Percentiles rank a stretch among this genome's conserved stretches.
Evolutionary conservation across 1,140 invertebrate genomes (phyloP).

Genomic region (Orchesella cincta): DNA sequence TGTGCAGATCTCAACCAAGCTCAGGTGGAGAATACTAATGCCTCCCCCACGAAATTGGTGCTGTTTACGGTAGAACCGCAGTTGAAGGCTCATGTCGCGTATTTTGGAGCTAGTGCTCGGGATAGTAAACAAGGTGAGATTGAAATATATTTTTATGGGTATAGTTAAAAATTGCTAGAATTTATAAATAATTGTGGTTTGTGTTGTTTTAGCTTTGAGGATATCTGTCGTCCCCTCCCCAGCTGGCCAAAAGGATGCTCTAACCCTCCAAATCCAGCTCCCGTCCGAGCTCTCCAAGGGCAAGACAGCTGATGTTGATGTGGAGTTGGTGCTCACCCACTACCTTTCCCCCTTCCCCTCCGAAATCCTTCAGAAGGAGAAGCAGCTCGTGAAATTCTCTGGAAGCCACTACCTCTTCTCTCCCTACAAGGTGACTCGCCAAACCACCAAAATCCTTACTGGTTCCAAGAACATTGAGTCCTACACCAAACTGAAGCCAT

Average conservation of each 20-base stretch:
- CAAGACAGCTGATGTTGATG: slow-evolving; percentile 58
- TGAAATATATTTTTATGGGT: no score
- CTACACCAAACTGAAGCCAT: slow-evolving; percentile 84
- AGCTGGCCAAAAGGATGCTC: neutral
- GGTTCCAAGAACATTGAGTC: slow-evolving; percentile 78
- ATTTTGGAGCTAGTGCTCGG: slow-evolving; percentile 63
- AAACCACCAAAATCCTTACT: slow-evolving; percentile 78
- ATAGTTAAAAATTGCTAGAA: neutral
- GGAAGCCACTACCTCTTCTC: slow-evolving; percentile 83
- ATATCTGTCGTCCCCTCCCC: neutral
- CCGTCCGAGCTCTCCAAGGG: slow-evolving; percentile 21
- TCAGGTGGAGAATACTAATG: slow-evolving; percentile 79
- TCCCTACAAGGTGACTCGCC: slow-evolving; percentile 75
- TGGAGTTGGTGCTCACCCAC: slow-evolving; percentile 77
- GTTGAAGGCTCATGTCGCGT: slow-evolving; percentile 69
- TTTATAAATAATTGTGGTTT: neutral
- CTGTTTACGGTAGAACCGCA: slow-evolving; percentile 70
- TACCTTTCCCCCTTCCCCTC: slow-evolving; percentile 78
- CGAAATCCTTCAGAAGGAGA: slow-evolving; percentile 86
- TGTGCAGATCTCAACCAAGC: slow-evolving; percentile 75
- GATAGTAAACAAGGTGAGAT: slow-evolving; percentile 26
- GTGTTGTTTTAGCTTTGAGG: slow-evolving; percentile 4
- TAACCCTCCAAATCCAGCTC: slow-evolving; percentile 33
- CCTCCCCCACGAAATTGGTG: slow-evolving; percentile 69
- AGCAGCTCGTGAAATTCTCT: slow-evolving; percentile 83